Percentiles rank a stretch among this genome's conserved stretches.
Evolutionary conservation across 2,113 vertebrate genomes (phyloP).

Genomic region (Syngnathoides biaculeatus): DNA sequence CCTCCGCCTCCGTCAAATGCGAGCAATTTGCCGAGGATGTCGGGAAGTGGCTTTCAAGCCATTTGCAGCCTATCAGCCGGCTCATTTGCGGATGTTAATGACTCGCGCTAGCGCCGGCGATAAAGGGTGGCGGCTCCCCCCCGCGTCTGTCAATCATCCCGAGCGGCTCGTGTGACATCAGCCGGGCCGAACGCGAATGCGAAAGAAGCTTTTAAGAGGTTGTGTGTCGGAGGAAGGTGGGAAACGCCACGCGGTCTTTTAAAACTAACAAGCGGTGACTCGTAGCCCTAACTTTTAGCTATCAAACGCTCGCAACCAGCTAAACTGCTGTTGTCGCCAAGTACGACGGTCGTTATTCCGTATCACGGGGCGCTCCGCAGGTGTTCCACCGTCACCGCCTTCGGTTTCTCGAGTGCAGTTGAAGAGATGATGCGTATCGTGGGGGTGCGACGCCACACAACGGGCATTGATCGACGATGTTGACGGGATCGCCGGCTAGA

Average conservation of each 20-base stretch:
- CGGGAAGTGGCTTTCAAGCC: constrained; percentile 37
- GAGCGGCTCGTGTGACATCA: constrained; percentile 44
- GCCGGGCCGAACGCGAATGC: not conserved
- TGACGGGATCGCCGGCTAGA: too few relatives aligned
- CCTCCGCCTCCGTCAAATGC: constrained; percentile 63
- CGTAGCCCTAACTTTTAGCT: not conserved
- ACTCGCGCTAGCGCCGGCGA: constrained; percentile 43
- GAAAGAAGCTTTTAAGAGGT: not conserved
- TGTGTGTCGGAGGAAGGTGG: not conserved
- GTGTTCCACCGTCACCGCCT: too few relatives aligned
- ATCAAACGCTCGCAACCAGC: not conserved
- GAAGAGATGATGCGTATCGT: too few relatives aligned
- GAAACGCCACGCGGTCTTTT: not conserved
- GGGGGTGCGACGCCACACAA: too few relatives aligned
- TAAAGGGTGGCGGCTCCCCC: constrained; percentile 43
- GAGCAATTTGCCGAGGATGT: constrained; percentile 44
- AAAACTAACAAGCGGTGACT: not conserved
- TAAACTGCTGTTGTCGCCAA: too few relatives aligned
- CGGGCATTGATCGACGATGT: too few relatives aligned
- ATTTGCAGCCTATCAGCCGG: constrained; percentile 48
- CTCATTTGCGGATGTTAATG: constrained; percentile 54
- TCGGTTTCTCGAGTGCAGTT: too few relatives aligned
- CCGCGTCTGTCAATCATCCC: constrained; percentile 56
- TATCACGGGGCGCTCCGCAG: too few relatives aligned
- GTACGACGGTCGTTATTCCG: too few relatives aligned